These are phyloP conservation scores for Sipha maydis DNA, from an alignment of 2,888 invertebrate genomes.

Conservation along the genomic window DNA sequence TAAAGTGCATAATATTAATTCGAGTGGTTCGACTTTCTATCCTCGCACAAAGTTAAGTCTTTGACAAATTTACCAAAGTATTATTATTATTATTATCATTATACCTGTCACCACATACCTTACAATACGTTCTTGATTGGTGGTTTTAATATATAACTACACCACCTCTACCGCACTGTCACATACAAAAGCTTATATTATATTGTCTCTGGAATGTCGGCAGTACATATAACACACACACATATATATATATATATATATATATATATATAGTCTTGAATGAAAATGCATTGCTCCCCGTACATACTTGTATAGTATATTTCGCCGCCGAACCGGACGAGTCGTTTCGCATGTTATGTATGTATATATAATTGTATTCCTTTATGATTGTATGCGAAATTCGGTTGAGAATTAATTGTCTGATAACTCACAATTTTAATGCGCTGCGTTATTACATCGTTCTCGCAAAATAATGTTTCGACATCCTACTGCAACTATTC, in stretches of 20 bases:
- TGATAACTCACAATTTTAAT: conserved; percentile 48
- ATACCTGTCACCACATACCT: background rate
- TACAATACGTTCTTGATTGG: conserved; percentile 21
- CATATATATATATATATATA: too few species aligned
- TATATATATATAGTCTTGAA: background rate
- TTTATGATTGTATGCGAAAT: conserved; percentile 11
- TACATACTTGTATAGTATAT: background rate
- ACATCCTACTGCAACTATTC: too few species aligned
- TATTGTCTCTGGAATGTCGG: conserved; percentile 24
- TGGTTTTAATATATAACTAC: conserved; percentile 10
- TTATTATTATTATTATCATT: background rate
- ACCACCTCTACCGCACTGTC: background rate
- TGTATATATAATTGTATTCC: background rate
- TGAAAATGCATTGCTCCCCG: background rate
- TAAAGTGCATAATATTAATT: background rate
- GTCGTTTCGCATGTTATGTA: background rate
- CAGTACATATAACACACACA: background rate
- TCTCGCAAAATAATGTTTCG: background rate
- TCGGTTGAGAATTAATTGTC: conserved; percentile 46
- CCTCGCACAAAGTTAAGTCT: background rate
- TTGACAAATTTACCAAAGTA: background rate
- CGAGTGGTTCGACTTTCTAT: background rate
- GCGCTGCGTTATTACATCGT: conserved; percentile 8
- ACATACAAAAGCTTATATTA: conserved; percentile 16
- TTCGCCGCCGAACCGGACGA: conserved; percentile 25